Evolutionary conservation across 2,888 invertebrate species (phyloP).

Genomic region (Sesia bembeciformis): DNA sequence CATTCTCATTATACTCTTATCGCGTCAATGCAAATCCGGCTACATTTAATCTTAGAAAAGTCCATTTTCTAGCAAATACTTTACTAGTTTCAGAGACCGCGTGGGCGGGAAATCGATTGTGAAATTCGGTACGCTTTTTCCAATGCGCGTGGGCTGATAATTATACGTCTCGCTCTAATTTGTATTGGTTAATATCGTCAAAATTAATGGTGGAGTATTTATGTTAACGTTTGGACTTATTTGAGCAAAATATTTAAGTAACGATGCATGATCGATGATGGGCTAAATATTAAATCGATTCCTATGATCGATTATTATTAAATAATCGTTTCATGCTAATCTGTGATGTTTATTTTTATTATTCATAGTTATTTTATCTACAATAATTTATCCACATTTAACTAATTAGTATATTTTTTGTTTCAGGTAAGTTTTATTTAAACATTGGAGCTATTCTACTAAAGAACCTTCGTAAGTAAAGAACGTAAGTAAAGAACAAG

Average conservation of each 20-base stretch:
- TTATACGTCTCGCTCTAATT: constrained; percentile 55
- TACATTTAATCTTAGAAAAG: constrained; percentile 44
- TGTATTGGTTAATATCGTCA: constrained; percentile 42
- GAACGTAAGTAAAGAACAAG: not conserved
- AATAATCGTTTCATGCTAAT: too few relatives aligned
- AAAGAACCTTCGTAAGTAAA: not conserved
- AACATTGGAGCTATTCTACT: not conserved
- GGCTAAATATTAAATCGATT: too few relatives aligned
- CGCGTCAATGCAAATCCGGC: constrained; percentile 55
- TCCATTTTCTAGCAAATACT: constrained; percentile 14
- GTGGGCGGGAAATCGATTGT: constrained; percentile 45
- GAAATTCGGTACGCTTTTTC: constrained; percentile 58
- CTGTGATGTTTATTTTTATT: too few relatives aligned
- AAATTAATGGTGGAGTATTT: constrained; percentile 31
- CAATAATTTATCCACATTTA: too few relatives aligned
- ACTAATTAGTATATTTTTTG: constrained; percentile 6
- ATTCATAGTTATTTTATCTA: too few relatives aligned
- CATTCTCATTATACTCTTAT: constrained; percentile 56
- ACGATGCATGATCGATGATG: too few relatives aligned
- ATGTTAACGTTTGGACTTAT: constrained; percentile 3
- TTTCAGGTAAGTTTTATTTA: constrained; percentile 39
- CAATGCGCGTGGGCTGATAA: constrained; percentile 55
- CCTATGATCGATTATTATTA: too few relatives aligned
- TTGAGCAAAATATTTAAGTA: too few relatives aligned
- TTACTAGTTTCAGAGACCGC: constrained; percentile 6